Conservation (phyloP, 2,888 invertebrate species). For the Microctonus brassicae region DNA sequence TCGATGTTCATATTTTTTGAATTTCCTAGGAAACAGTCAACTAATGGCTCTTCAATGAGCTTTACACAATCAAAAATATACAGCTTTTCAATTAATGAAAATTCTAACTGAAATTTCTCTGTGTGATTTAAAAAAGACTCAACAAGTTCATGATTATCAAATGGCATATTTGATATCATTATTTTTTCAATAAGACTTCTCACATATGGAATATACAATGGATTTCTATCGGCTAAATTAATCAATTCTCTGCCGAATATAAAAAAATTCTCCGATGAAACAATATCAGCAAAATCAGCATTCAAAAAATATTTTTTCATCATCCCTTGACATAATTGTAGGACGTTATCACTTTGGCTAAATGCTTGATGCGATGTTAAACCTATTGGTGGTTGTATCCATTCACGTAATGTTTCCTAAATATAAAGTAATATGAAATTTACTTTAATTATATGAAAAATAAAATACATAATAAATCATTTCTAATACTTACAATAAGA, state of each 20-base stretch:
- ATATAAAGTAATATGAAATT: slow-evolving; percentile 9
- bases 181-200: slow-evolving; percentile 53
- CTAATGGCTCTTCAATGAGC: slow-evolving; percentile 57
- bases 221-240: slow-evolving; percentile 41
- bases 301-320: slow-evolving; percentile 53
- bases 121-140: slow-evolving; percentile 41
- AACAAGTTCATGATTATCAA: slow-evolving; percentile 50
- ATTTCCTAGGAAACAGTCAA: slow-evolving; percentile 44
- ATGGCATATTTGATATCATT: slow-evolving; percentile 42
- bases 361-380: slow-evolving; percentile 47
- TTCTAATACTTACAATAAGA: slow-evolving; percentile 55
- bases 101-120: slow-evolving; percentile 43
- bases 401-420: slow-evolving; percentile 59
- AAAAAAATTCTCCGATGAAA: slow-evolving; percentile 45
- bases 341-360: slow-evolving; percentile 44
- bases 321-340: slow-evolving; percentile 46
- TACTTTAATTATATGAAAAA: background rate
- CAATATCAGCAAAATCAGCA: slow-evolving; percentile 43
- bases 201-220: slow-evolving; percentile 42
- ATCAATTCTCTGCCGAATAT: slow-evolving; percentile 50
- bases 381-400: slow-evolving; percentile 48
- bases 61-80: slow-evolving; percentile 49
- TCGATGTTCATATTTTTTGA: slow-evolving; percentile 31
- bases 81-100: slow-evolving; percentile 51
- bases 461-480: background rate